Percentiles rank a stretch among this genome's conserved stretches.
These are phyloP conservation scores for Caiman crocodilus DNA, from an alignment of 2,797 vertebrate genomes.

Conservation along the genomic window DNA sequence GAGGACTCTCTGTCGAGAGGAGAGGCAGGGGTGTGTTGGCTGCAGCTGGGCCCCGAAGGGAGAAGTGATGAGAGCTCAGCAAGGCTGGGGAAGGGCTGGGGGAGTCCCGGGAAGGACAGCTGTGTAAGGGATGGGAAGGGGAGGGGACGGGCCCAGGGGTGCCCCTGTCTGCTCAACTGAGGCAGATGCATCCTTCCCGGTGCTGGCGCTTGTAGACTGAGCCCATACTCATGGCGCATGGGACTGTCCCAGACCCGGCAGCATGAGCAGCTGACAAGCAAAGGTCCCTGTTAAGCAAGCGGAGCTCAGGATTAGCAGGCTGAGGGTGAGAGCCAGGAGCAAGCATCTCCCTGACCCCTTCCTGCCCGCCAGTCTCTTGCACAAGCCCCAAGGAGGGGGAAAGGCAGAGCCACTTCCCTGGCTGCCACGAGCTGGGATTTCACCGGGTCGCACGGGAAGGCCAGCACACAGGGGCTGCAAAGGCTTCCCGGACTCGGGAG, in stretches of 20 bases:
- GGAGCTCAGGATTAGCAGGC: not conserved
- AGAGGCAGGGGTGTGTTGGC: not conserved
- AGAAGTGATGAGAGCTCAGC: not conserved
- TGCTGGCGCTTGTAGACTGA: not conserved
- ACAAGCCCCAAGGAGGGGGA: not conserved
- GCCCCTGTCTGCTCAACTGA: not conserved
- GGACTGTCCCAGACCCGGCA: not conserved
- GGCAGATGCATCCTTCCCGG: not conserved
- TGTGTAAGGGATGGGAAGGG: no score
- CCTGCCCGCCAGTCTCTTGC: not conserved
- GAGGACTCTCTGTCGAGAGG: not conserved
- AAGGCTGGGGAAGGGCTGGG: not conserved
- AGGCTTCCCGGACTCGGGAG: not conserved
- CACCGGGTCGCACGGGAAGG: not conserved
- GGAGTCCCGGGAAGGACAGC: not conserved
- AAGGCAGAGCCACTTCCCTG: fast-evolving
- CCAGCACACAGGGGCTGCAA: not conserved
- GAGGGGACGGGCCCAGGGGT: not conserved
- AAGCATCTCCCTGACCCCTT: fast-evolving
- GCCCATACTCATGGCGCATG: not conserved
- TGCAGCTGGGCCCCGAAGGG: not conserved
- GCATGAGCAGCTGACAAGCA: not conserved
- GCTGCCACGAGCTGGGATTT: not conserved
- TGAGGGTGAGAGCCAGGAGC: not conserved
- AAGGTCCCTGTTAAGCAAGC: not conserved